Evolutionary conservation across 2,113 vertebrate species (phyloP).

Genomic region (Phylloscopus whistleri): DNA sequence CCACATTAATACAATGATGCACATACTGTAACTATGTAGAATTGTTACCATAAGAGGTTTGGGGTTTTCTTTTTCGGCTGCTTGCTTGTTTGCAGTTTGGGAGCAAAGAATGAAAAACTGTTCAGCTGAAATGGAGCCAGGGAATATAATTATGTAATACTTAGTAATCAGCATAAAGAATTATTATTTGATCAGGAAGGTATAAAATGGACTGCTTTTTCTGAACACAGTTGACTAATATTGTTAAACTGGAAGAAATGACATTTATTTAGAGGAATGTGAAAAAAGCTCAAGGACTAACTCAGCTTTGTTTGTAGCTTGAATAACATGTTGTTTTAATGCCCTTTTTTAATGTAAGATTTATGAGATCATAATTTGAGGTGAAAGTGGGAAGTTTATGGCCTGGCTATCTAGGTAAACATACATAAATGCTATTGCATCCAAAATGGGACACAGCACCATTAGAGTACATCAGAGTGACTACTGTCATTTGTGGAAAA

Average conservation of each 20-base stretch:
- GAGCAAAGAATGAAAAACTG: slow-evolving; percentile 12
- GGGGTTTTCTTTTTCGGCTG: not conserved
- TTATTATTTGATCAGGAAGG: slow-evolving; percentile 63
- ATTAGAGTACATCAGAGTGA: not conserved
- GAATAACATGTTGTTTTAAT: not conserved
- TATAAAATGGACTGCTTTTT: slow-evolving; percentile 36
- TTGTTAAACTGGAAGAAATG: slow-evolving; percentile 28
- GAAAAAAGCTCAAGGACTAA: slow-evolving; percentile 9
- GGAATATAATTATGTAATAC: slow-evolving; percentile 45
- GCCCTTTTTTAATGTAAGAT: not conserved
- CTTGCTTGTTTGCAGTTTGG: not conserved
- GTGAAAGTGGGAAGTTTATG: not conserved
- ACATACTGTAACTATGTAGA: not conserved
- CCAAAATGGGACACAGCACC: not conserved
- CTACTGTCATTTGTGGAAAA: not conserved
- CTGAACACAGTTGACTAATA: slow-evolving; percentile 29
- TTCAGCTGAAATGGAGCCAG: slow-evolving; percentile 6
- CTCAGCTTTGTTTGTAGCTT: not conserved
- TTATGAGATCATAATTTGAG: not conserved
- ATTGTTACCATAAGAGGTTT: not conserved
- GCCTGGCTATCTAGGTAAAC: not conserved
- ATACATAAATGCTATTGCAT: not conserved
- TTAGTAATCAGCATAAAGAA: slow-evolving; percentile 25
- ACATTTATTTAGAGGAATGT: slow-evolving; percentile 47
- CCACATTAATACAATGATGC: not conserved